These are phyloP conservation scores for Zeuzera pyrina DNA, from an alignment of 2,888 invertebrate genomes.

Conservation along the genomic window DNA sequence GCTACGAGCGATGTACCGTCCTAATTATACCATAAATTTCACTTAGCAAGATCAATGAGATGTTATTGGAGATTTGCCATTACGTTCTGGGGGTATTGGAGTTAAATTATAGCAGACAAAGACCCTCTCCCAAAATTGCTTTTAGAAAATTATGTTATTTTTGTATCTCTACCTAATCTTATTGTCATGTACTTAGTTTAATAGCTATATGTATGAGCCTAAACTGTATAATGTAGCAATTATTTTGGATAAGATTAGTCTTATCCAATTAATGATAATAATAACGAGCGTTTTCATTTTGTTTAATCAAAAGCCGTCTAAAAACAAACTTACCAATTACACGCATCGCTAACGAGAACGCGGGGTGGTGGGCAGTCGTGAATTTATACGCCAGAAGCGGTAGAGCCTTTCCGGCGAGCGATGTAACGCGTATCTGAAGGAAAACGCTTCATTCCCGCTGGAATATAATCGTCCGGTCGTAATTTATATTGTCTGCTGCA, in stretches of 20 bases:
- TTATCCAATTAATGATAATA: not conserved
- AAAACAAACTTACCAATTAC: slow-evolving; percentile 51
- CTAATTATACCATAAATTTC: slow-evolving; percentile 70
- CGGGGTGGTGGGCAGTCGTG: slow-evolving; percentile 30
- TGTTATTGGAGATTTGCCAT: slow-evolving; percentile 62
- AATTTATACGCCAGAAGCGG: slow-evolving; percentile 35
- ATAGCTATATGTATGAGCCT: not conserved
- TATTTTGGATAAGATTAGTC: not conserved
- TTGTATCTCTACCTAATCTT: not conserved
- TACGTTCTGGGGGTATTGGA: slow-evolving; percentile 28
- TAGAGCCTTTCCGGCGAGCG: slow-evolving; percentile 30
- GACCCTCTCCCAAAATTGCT: slow-evolving; percentile 9
- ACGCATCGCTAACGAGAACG: slow-evolving; percentile 50
- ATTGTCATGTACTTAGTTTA: not conserved
- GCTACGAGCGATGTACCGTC: slow-evolving; percentile 44
- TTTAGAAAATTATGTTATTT: not conserved
- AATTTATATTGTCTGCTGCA: slow-evolving; percentile 76
- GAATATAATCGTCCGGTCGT: slow-evolving; percentile 75
- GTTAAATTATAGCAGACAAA: slow-evolving; percentile 27
- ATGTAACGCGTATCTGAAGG: slow-evolving; percentile 53
- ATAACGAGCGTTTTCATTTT: too few species aligned
- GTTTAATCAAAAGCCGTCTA: too few species aligned
- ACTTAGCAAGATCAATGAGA: slow-evolving; percentile 65
- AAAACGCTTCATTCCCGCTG: slow-evolving; percentile 69
- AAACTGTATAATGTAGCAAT: not conserved